phyloP scores from a whole-genome alignment of 2,113 vertebrate genomes.

The Piaya cayana region DNA sequence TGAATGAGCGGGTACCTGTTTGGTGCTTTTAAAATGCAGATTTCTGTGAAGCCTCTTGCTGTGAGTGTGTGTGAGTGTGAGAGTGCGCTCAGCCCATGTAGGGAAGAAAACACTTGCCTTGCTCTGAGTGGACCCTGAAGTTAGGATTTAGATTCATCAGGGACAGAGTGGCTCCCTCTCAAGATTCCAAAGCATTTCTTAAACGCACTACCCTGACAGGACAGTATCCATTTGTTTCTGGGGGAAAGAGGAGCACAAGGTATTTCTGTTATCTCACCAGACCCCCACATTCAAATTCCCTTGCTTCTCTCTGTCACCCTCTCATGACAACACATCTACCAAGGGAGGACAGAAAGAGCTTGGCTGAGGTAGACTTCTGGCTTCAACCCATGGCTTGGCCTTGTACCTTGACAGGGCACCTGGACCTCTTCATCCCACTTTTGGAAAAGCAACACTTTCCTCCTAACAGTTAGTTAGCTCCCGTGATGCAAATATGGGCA shows the following conservation, averaged over 20 bases:
- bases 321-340: background rate
- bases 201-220: background rate
- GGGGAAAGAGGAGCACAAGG: background rate
- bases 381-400: background rate
- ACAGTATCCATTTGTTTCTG: background rate
- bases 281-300: background rate
- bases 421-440: background rate
- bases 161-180: background rate
- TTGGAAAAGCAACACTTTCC: background rate
- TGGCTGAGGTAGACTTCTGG: background rate
- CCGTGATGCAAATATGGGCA: background rate
- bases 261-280: background rate
- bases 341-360: background rate
- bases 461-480: background rate
- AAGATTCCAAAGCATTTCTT: background rate
- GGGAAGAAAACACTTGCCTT: too few relatives aligned
- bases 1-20: background rate
- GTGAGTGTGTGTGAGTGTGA: background rate
- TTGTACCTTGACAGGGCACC: background rate
- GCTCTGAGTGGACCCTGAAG: fast-evolving
- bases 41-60: background rate
- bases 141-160: background rate
- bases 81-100: too few relatives aligned
- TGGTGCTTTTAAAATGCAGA: background rate
- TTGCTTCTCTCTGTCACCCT: background rate